These are phyloP conservation scores for Toxotes lorentzi DNA, from an alignment of 2,797 vertebrate species.

Conservation along the genomic window DNA sequence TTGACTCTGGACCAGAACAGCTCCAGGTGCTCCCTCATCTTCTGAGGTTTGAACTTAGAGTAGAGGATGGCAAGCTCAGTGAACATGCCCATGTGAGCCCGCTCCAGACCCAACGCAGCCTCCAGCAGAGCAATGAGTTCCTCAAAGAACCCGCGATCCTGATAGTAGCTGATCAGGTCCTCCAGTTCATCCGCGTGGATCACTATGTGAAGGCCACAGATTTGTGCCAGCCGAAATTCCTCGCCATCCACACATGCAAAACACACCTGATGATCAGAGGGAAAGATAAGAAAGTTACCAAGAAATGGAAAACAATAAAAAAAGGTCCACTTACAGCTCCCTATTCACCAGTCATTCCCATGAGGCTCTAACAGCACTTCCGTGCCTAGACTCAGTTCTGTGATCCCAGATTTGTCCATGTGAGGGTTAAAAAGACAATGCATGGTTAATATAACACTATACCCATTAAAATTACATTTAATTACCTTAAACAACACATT, in stretches of 20 bases:
- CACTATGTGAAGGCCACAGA: constrained; percentile 95
- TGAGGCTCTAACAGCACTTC: neutral
- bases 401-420: no score
- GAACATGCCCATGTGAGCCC: constrained; percentile 99
- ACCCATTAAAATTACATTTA: no score
- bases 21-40: constrained; percentile 99
- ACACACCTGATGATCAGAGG: constrained; percentile 87
- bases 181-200: constrained; percentile 97
- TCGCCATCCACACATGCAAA: constrained; percentile 94
- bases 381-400: neutral
- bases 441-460: no score
- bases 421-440: no score
- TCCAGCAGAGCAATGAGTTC: constrained; percentile 98
- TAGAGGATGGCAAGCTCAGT: constrained; percentile 99
- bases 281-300: neutral
- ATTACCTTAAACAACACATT: neutral
- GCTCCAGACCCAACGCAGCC: constrained; percentile 95
- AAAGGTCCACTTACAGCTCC: neutral
- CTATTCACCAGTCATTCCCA: neutral
- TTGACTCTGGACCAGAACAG: constrained; percentile 99
- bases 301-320: neutral
- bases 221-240: constrained; percentile 94
- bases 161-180: constrained; percentile 95
- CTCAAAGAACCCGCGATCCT: constrained; percentile 98
- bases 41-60: constrained; percentile 99